A percentile compares a stretch with the other conserved stretches of the same genome.
Conservation (phyloP, 2,113 vertebrate genomes). For the Gymnarchus niloticus region DNA sequence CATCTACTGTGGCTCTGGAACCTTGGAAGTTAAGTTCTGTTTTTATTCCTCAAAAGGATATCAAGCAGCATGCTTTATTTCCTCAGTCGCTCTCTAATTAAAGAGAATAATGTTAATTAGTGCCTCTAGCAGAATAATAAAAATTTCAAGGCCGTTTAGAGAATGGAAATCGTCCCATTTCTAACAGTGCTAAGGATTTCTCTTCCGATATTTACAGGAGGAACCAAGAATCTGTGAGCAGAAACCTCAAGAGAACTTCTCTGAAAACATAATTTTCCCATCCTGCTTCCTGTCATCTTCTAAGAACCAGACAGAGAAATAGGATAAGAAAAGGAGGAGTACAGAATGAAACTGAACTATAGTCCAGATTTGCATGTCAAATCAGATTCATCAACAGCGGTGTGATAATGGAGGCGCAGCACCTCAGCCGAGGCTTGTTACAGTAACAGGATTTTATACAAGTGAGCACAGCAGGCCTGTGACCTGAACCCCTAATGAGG, state of each 20-base stretch:
- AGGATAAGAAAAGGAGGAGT: background rate
- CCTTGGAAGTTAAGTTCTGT: background rate
- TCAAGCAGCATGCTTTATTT: constrained; percentile 44
- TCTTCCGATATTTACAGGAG: constrained; percentile 42
- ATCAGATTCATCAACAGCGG: constrained; percentile 15
- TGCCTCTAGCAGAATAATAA: constrained; percentile 65
- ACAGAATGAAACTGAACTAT: constrained; percentile 18
- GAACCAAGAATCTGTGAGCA: constrained; percentile 28
- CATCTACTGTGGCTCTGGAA: background rate
- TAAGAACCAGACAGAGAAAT: background rate
- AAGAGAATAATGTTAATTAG: constrained; percentile 65
- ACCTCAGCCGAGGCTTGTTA: constrained; percentile 24
- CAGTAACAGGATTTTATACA: constrained; percentile 42
- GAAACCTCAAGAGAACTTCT: constrained; percentile 34
- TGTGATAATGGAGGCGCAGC: constrained; percentile 13
- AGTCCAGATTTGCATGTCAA: constrained; percentile 16
- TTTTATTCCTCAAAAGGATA: constrained; percentile 26
- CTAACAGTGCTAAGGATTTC: constrained; percentile 39
- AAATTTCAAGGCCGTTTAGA: constrained; percentile 63
- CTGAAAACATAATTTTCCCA: background rate
- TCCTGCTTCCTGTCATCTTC: background rate
- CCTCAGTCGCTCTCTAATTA: constrained; percentile 48
- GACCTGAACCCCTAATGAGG: constrained; percentile 45
- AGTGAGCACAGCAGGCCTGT: constrained; percentile 33
- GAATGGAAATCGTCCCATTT: constrained; percentile 44